Evolutionary conservation across 2,113 vertebrate genomes (phyloP).

Genomic region (Equus przewalskii): DNA sequence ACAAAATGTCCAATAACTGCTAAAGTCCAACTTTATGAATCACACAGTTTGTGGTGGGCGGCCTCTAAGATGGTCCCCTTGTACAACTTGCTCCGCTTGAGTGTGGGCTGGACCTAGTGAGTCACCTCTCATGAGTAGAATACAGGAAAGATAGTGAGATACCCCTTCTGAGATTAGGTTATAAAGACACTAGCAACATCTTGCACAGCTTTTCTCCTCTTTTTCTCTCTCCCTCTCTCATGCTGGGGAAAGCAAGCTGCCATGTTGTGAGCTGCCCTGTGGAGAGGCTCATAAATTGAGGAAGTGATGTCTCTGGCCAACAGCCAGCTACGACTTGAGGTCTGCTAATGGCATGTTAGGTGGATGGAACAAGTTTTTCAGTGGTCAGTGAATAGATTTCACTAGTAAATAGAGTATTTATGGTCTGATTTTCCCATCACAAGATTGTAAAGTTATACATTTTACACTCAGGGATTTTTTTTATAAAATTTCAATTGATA

Average conservation of each 20-base stretch:
- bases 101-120: neutral
- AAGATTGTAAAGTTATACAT: neutral
- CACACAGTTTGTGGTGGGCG: neutral
- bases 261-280: neutral
- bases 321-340: neutral
- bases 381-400: neutral
- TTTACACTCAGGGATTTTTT: neutral
- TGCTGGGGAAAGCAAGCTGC: neutral
- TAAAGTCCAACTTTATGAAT: neutral
- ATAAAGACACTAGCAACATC: neutral
- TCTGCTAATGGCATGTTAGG: neutral
- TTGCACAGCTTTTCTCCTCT: neutral
- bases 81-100: neutral
- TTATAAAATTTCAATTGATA: neutral
- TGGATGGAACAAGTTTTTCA: neutral
- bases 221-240: neutral
- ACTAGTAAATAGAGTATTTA: neutral
- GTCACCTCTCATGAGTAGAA: neutral
- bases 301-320: neutral
- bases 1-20: neutral
- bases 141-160: neutral
- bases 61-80: neutral
- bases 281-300: neutral
- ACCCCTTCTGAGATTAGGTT: neutral
- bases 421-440: neutral